Percentiles rank a stretch among this genome's conserved stretches.
Conservation (phyloP, 2,888 invertebrate genomes). For the Lymantria monacha region DNA sequence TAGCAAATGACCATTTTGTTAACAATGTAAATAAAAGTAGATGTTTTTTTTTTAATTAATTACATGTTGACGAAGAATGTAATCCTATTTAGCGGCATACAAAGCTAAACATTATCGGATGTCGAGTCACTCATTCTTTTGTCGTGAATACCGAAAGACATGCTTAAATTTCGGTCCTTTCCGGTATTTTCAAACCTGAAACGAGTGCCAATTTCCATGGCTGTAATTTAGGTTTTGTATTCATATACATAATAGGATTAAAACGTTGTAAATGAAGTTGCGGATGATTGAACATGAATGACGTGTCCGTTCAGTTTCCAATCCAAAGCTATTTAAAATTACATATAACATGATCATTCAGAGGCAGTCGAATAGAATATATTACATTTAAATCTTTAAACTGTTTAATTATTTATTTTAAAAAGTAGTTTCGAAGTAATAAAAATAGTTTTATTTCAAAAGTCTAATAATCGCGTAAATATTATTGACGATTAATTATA, state of each 20-base stretch:
- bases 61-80: neutral
- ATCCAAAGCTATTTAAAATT: slow-evolving; percentile 38
- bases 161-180: neutral
- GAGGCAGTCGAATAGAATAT: slow-evolving; percentile 35
- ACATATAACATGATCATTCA: slow-evolving; percentile 39
- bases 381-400: slow-evolving; percentile 2
- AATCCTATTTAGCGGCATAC: neutral
- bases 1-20: no score
- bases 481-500: no score
- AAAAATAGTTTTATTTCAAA: no score
- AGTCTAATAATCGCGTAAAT: no score
- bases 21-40: neutral
- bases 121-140: slow-evolving; percentile 2
- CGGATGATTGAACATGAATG: slow-evolving; percentile 45
- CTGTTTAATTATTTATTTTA: no score
- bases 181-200: slow-evolving; percentile 4
- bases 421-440: no score
- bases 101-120: slow-evolving; percentile 9
- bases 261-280: slow-evolving; percentile 41
- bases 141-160: slow-evolving; percentile 10
- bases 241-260: slow-evolving; percentile 38
- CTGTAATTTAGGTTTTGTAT: slow-evolving; percentile 25
- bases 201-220: slow-evolving; percentile 25
- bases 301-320: slow-evolving; percentile 43
- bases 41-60: neutral